Conservation (phyloP, 2,797 vertebrate species). For the Xerus rutilus region DNA sequence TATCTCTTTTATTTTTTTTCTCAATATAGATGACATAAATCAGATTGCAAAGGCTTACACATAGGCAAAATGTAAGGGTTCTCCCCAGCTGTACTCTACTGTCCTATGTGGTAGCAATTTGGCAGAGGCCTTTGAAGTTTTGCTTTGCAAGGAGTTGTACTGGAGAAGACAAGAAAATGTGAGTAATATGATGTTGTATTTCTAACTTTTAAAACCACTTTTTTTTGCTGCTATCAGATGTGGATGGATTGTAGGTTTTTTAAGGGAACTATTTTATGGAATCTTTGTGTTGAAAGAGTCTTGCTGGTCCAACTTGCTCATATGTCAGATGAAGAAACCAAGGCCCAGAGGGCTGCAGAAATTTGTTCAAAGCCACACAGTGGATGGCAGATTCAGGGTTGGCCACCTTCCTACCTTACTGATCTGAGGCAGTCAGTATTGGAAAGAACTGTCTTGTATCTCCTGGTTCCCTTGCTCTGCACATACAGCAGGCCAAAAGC, state of each 20-base stretch:
- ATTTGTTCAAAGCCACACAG: fast-evolving
- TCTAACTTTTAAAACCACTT: background rate
- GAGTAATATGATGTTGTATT: background rate
- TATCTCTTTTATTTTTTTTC: background rate
- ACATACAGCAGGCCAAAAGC: background rate
- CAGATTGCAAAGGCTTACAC: background rate
- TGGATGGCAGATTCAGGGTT: too few species aligned
- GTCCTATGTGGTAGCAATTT: background rate
- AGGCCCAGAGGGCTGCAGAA: background rate
- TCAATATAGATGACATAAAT: background rate
- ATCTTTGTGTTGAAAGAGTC: background rate
- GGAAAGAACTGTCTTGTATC: background rate
- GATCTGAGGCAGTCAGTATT: background rate
- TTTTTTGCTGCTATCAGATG: background rate
- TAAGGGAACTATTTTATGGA: background rate
- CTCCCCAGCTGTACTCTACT: too few species aligned
- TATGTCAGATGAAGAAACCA: background rate
- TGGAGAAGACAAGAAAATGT: background rate
- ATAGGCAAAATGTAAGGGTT: background rate
- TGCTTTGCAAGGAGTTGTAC: background rate
- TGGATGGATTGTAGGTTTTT: background rate
- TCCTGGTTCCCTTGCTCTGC: background rate
- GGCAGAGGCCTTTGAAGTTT: background rate
- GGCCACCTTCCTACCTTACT: background rate
- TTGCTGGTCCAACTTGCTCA: background rate